Evolutionary conservation across 1,140 invertebrate genomes (phyloP).

Genomic region (Drosophila saltans): DNA sequence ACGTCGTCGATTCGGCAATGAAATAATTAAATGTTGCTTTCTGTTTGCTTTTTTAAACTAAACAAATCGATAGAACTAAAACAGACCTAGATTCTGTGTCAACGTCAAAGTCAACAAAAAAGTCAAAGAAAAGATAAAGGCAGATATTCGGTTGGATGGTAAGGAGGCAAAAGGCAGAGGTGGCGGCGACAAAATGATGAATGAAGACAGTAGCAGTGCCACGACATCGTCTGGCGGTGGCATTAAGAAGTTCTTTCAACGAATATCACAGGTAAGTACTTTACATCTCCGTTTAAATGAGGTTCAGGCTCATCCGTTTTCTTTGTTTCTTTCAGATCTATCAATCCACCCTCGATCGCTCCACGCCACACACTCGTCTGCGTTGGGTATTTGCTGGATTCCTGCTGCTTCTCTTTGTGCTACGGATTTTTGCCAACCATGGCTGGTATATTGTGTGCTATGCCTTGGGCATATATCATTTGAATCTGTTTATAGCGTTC

Average conservation of each 20-base stretch:
- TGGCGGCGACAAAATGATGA: slow-evolving; percentile 68
- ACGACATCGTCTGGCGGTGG: slow-evolving; percentile 63
- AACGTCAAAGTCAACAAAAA: slow-evolving; percentile 57
- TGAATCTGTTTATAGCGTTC: slow-evolving; percentile 99
- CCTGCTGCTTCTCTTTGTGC: slow-evolving; percentile 85
- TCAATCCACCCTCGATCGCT: slow-evolving; percentile 87
- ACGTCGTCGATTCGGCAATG: slow-evolving; percentile 42
- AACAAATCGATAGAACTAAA: background rate
- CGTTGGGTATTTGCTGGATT: slow-evolving; percentile 85
- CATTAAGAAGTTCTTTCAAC: slow-evolving; percentile 74
- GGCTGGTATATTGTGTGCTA: slow-evolving; percentile 99
- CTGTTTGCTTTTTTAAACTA: slow-evolving; percentile 32
- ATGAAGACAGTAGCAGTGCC: slow-evolving; percentile 70
- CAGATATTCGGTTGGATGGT: slow-evolving; percentile 15
- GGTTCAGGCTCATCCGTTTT: background rate
- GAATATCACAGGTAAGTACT: slow-evolving; percentile 73
- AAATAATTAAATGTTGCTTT: slow-evolving; percentile 59
- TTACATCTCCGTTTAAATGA: background rate
- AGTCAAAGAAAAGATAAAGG: slow-evolving; percentile 20
- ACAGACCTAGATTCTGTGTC: slow-evolving; percentile 2
- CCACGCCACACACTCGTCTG: slow-evolving; percentile 86
- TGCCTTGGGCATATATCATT: slow-evolving; percentile 98
- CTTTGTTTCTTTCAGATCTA: slow-evolving; percentile 83
- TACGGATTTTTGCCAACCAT: slow-evolving; percentile 87
- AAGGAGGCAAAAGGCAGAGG: slow-evolving; percentile 18